These are phyloP conservation scores for Bombus confusus DNA, from an alignment of 1,140 invertebrate genomes.

Conservation along the genomic window DNA sequence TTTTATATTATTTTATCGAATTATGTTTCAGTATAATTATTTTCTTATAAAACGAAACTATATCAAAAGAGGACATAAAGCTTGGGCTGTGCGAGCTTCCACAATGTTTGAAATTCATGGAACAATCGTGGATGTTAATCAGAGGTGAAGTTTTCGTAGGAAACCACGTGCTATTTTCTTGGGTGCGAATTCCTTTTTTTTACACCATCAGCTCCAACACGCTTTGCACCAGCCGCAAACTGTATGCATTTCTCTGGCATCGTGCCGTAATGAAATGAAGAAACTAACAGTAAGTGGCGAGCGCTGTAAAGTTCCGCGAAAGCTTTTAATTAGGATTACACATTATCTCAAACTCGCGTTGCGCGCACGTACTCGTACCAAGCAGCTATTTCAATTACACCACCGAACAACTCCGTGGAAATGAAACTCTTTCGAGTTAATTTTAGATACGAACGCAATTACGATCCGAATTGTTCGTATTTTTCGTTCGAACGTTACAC, in stretches of 20 bases:
- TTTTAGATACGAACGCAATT: conserved; percentile 19
- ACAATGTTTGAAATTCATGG: neutral
- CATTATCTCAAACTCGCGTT: conserved; percentile 15
- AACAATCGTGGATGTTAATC: neutral
- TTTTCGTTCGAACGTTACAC: neutral
- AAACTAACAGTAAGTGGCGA: conserved; percentile 27
- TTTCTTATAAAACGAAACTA: too few species aligned
- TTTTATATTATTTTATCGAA: too few species aligned
- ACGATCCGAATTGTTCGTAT: neutral
- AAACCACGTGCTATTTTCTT: neutral
- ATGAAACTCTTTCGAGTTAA: conserved; percentile 18
- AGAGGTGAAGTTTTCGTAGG: neutral
- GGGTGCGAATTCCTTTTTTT: neutral
- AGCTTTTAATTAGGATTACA: conserved; percentile 47
- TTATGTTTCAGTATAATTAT: too few species aligned
- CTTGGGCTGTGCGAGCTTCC: neutral
- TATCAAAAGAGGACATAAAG: too few species aligned
- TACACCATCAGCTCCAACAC: neutral
- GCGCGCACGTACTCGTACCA: neutral
- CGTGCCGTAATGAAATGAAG: conserved; percentile 24
- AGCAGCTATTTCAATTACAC: conserved; percentile 28
- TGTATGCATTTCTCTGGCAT: neutral
- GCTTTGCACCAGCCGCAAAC: neutral
- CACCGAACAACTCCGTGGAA: conserved; percentile 2
- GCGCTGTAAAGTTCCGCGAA: conserved; percentile 29